Evolutionary conservation across 2,797 vertebrate genomes (phyloP), one percentile per base, ranked within the genome.

Genomic region (Enoplosus armatus): DNA sequence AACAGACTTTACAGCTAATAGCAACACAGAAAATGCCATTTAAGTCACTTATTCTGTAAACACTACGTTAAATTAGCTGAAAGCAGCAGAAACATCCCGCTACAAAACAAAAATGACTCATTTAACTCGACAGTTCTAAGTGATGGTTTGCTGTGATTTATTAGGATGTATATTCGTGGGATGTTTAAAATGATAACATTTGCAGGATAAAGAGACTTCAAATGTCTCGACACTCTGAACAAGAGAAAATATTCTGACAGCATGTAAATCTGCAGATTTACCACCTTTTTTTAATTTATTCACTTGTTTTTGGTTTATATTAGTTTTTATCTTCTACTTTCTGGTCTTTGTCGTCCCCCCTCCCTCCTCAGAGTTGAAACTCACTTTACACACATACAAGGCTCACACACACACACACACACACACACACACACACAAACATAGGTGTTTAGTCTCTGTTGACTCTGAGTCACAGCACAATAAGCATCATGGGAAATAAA

Each of bases 401-500:
- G 43, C 12, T 39, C 54, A 15, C 33, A 15, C 48, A 55, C 22
- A 65, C 70, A 62, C 51, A 58, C 47, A 63, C 64, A 68, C 60
- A 66, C 77, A 68, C 74, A 53, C 59, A 39, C 68, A 48, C 29
- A 67, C 31, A 43, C 26, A 35, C 48, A 45, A 39, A 69, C 45
- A 75, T 4, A 27, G 26, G 29, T 65, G 74, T 79, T 51, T 56
- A 10, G 66, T 86, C 85, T 89, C 88, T 45, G 53, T 62, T 78
- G 90, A 86, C 60, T 47, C 65, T 24, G 64, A 82, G 51, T 79
- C 82, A 59, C 64, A 74, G 74, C 72, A 78, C 85, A 83, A 85
- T 48, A 72, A 72, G 80, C 75, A 67, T 73, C 84, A 77, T 68
- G 87, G 85, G 87, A 90, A 85, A 89, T 79, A 77, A 87, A 80